Percentiles rank a stretch among this genome's conserved stretches.
Conservation (phyloP, 53 echinoderm and acorn worm species). For the Patiria pectinifera region DNA sequence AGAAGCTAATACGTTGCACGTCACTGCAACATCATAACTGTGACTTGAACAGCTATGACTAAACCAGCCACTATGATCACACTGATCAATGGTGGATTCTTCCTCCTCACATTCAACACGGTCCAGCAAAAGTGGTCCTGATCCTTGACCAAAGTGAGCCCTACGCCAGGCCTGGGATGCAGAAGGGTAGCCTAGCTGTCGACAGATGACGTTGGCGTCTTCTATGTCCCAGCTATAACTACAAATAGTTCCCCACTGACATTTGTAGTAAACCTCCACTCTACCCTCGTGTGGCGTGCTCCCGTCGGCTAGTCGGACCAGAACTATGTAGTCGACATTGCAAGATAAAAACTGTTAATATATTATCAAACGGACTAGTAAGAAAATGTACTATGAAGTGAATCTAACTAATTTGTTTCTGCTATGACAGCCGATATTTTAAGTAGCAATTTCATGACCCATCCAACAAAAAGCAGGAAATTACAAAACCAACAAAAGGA, state of each 20-base stretch:
- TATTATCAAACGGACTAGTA: no score
- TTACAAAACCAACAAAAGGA: neutral
- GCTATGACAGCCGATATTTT: no score
- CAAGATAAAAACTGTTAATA: no score
- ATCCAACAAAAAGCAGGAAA: no score
- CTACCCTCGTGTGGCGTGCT: slow-evolving; percentile 7
- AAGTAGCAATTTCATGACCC: no score
- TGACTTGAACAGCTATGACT: no score
- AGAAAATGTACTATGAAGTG: no score
- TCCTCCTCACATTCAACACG: neutral
- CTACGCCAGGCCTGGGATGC: neutral
- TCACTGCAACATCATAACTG: slow-evolving; percentile 16
- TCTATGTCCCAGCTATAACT: slow-evolving; percentile 1
- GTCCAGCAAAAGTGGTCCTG: neutral
- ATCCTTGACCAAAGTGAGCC: slow-evolving; percentile 8
- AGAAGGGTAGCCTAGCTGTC: slow-evolving; percentile 34
- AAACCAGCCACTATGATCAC: neutral
- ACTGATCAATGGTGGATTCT: slow-evolving; percentile 1
- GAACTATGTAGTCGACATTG: neutral
- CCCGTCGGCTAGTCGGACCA: slow-evolving; percentile 55
- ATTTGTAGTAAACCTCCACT: slow-evolving; percentile 20
- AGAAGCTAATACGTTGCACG: neutral
- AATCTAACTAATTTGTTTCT: no score
- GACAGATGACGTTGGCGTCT: slow-evolving; percentile 7
- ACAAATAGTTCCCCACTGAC: slow-evolving; percentile 19